Evolutionary conservation across 2,113 vertebrate genomes (phyloP), one percentile per base, ranked within the genome.

Genomic region (Struthio camelus): DNA sequence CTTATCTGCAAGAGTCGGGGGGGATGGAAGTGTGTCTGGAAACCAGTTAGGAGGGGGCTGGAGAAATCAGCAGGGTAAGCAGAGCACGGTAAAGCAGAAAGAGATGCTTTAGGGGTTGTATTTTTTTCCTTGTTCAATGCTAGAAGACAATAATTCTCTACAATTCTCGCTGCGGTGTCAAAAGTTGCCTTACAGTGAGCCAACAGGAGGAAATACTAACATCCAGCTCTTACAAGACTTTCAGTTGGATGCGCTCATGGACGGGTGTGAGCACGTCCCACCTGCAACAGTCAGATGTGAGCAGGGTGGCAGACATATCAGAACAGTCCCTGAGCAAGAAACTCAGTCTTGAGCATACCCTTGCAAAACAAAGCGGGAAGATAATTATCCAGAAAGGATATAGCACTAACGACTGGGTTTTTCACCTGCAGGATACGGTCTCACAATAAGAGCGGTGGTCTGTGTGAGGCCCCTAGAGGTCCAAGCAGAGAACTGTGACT

Each of bases 191-290:
- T 61, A 62, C 25, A 89, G 28, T 16, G 34, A 93, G 24, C 34
- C 75, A 73, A 62, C 6, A 51, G 61, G 40, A 94, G 9, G 76
- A 85, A 91, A 90, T 13, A 70, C 10, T 42, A 77, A 92, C 87
- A 51, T 4, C 2, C 34, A 50, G 36, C 34, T 70, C 36, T 80
- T 51, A 7, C 20, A 91, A 80, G 66, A n/a, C 44, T 42, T 88
- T 46, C 0, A 2, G 30, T 2, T 76, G 61, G 38, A 90, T 0
- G 0, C 17, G 11, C 22, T 70, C 27, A 30, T 11, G 14, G 44
- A 84, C 75, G 27, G 32, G 66, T 70, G 36, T 69, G 24, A 87
- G 58, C 48, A 80, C 50, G 27, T 70, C 50, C 32, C 30, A 48
- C 36, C 44, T 73, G 44, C 27, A 58, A 77, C 30, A 66, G 23